These are phyloP conservation scores for Xylota segnis DNA, from an alignment of 2,888 invertebrate species.

Conservation along the genomic window DNA sequence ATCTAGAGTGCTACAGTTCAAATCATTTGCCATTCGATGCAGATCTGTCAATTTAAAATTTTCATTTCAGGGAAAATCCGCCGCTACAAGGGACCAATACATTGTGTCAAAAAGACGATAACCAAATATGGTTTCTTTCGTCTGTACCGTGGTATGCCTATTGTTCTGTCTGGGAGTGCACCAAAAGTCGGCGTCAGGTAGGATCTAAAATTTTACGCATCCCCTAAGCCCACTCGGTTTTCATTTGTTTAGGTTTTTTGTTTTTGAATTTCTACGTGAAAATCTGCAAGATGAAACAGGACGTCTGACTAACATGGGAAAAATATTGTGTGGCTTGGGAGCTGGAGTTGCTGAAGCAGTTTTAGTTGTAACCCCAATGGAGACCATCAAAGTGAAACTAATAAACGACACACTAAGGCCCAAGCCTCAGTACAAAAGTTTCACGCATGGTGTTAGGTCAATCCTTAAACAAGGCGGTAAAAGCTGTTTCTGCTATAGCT, in stretches of 20 bases:
- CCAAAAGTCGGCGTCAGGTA: not conserved
- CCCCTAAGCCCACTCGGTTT: too few species aligned
- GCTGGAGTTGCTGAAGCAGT: slow-evolving; percentile 98
- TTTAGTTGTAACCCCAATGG: slow-evolving; percentile 99
- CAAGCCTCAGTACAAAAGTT: slow-evolving; percentile 96
- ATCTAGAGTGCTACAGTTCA: too few species aligned
- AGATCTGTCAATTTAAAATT: not conserved
- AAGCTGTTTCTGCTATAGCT: not conserved
- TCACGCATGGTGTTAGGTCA: slow-evolving; percentile 95
- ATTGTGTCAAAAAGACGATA: not conserved
- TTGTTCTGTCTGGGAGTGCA: not conserved
- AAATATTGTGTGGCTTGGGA: slow-evolving; percentile 95
- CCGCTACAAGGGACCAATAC: not conserved
- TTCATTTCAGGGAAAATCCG: not conserved
- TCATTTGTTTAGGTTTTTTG: slow-evolving; percentile 91
- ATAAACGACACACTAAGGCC: slow-evolving; percentile 97
- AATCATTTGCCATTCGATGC: too few species aligned
- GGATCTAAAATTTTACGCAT: not conserved
- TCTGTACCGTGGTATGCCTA: not conserved
- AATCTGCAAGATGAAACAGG: slow-evolving; percentile 91
- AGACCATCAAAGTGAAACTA: slow-evolving; percentile 99
- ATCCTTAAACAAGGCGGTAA: slow-evolving; percentile 94
- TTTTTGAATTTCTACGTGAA: slow-evolving; percentile 96
- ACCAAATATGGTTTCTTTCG: not conserved
- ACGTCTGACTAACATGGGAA: slow-evolving; percentile 90